phyloP scores from a whole-genome alignment of 2,797 vertebrate species.

The Columba guinea region DNA sequence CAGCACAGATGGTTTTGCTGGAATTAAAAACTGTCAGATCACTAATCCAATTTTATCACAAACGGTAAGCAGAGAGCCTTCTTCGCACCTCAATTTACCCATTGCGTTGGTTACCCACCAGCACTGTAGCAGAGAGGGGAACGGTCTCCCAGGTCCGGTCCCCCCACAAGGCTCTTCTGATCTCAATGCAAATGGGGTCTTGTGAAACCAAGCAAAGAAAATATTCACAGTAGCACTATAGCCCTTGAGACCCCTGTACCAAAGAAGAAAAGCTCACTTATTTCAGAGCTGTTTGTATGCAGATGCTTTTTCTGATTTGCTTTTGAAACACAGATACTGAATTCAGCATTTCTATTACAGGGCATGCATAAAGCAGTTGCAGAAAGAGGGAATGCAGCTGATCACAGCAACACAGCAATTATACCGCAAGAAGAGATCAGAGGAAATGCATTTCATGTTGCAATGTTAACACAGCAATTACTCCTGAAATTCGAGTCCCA shows the following conservation, averaged over 20 bases:
- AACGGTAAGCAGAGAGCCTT: neutral
- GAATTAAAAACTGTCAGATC: neutral
- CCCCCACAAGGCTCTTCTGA: neutral
- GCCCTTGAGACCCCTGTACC: neutral
- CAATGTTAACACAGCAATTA: neutral
- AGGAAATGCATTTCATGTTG: neutral
- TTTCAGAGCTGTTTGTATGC: neutral
- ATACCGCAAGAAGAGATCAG: neutral
- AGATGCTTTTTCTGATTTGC: neutral
- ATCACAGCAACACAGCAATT: neutral
- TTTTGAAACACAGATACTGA: neutral
- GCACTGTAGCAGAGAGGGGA: rapidly evolving
- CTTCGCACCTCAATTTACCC: neutral
- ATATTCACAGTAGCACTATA: neutral
- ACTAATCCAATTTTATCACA: neutral
- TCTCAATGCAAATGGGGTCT: neutral
- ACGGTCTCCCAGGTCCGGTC: neutral
- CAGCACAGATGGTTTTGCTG: neutral
- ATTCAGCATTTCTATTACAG: neutral
- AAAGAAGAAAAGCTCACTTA: neutral
- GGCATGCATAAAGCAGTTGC: neutral
- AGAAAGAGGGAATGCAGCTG: neutral
- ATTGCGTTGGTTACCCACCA: neutral
- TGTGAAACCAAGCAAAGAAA: neutral
- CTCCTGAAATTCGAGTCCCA: neutral